Evolutionary conservation across 1,140 invertebrate genomes (phyloP).

Genomic region (Apis laboriosa): DNA sequence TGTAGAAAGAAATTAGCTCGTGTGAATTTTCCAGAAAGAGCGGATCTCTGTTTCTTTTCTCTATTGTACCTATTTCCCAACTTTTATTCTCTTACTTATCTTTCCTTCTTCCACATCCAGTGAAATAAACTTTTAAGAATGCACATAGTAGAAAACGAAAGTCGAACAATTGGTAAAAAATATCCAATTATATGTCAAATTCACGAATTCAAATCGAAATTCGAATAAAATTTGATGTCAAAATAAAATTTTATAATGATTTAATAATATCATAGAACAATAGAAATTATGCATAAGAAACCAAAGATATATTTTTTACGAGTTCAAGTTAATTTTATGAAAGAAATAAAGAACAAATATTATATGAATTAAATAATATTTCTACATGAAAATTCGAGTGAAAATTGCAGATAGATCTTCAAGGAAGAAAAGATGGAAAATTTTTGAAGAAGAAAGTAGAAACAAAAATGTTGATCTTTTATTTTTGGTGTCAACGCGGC

Average conservation of each 20-base stretch:
- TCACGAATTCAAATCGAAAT: background rate
- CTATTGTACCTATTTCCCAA: background rate
- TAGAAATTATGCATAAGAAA: no score
- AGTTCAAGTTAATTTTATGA: no score
- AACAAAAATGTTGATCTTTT: background rate
- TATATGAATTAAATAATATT: no score
- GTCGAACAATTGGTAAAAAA: slow-evolving; percentile 39
- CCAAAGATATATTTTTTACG: no score
- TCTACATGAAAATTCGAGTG: no score
- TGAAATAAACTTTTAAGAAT: slow-evolving; percentile 8
- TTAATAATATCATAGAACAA: no score
- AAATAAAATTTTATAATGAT: background rate
- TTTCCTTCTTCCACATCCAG: background rate
- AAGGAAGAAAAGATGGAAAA: background rate
- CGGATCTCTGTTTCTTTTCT: slow-evolving; percentile 35
- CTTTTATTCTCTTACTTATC: background rate
- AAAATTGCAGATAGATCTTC: no score
- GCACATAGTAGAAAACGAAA: slow-evolving; percentile 36
- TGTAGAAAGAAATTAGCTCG: no score
- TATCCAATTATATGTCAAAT: background rate
- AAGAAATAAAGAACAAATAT: no score
- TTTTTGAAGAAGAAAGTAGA: background rate
- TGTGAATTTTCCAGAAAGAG: background rate
- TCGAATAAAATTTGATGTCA: background rate
- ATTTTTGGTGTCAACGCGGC: background rate